Evolutionary conservation across 2,113 vertebrate genomes (phyloP), one percentile per base, ranked within the genome.

Genomic region (Microtus ochrogaster): DNA sequence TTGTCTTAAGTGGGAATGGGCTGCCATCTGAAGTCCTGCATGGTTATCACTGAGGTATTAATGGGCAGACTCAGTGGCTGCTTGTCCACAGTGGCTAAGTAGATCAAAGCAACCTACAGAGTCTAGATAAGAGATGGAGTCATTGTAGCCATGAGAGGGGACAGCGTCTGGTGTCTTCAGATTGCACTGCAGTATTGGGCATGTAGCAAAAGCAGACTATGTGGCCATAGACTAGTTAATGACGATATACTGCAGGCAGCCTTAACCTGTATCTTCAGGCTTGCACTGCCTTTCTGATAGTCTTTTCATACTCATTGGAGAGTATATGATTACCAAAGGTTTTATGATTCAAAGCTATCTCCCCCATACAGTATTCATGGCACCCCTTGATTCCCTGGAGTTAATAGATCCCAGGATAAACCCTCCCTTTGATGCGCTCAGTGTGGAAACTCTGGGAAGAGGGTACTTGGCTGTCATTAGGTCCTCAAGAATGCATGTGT

Each of bases 51-150:
- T 72, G 7, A 70, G 19, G 44, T 76, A 77, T 26, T 84, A 72
- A 90, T 94, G 79, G 58, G 17, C 47, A 78, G 8, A 52, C 52
- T 91, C 55, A 84, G 68, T 58, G 74, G 12, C 74, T 88, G 0
- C 74, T 94, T 98, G 65, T 84, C 61, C 72, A 1, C 33, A 73
- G 86, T 88, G 91, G 49, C 63, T 44, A 7, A 39, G n/a, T 13
- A 73, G 55, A 95, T 93, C 91, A 91, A 52, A 94, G 86, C 55
- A 78, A 13, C 39, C 52, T 95, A 21, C 44, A 65, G 47, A 36
- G 55, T 85, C 82, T 70, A 79, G 41, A 73, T 86, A 78, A 95
- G 55, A 92, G 49, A n/a, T 83, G 30, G 73, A 82, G 47, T 72
- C 19, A 5, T 28, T 21, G 49, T 49, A 36, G 65, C 33, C 9